Evolutionary conservation across 2,113 vertebrate species (phyloP).

Genomic region (Nothocercus julius): DNA sequence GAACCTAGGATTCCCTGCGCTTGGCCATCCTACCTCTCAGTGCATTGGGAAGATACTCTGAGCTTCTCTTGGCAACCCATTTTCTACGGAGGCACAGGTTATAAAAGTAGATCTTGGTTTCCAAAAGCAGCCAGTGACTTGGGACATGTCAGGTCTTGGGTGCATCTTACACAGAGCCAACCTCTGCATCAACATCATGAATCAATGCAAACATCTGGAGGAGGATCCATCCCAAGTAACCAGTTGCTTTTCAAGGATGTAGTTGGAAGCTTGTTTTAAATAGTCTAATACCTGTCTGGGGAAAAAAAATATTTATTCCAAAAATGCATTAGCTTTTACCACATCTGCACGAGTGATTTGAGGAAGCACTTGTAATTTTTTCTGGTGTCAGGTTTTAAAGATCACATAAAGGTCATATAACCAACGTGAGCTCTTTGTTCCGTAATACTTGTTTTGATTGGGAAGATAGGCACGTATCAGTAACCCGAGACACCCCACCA

Average conservation of each 20-base stretch:
- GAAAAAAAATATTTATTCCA: background rate
- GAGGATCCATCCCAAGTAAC: background rate
- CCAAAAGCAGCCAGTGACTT: background rate
- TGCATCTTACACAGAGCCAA: background rate
- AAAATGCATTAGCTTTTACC: background rate
- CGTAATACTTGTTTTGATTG: fast-evolving
- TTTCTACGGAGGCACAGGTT: background rate
- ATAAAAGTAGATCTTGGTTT: background rate
- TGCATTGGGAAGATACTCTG: background rate
- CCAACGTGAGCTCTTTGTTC: background rate
- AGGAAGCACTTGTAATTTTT: background rate
- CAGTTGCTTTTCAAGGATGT: background rate
- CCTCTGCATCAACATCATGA: background rate
- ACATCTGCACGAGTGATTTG: background rate
- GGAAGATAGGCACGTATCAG: fast-evolving
- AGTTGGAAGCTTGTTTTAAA: background rate
- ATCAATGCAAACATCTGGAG: background rate
- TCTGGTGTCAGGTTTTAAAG: background rate
- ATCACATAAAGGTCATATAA: background rate
- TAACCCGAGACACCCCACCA: background rate
- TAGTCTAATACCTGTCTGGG: background rate
- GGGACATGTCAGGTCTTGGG: background rate
- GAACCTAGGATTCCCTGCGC: fast-evolving
- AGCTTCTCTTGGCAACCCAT: background rate
- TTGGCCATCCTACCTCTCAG: background rate